A percentile compares a stretch with the other conserved stretches of the same genome.
Evolutionary conservation across 2,113 vertebrate genomes (phyloP).

Genomic region (Leptobrachium leishanense): DNA sequence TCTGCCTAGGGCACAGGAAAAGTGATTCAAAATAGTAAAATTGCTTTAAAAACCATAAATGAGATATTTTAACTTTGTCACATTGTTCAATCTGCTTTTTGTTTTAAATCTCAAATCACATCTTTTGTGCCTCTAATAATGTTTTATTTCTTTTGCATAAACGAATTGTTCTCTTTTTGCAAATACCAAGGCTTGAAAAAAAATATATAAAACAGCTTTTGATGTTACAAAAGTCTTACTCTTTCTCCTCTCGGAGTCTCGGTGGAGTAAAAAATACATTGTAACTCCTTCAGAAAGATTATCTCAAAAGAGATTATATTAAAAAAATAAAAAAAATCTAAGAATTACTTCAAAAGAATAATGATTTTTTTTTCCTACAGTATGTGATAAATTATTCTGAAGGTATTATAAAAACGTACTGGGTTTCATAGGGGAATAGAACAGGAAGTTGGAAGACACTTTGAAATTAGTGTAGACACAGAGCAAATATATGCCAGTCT

Average conservation of each 20-base stretch:
- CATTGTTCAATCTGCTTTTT: conserved; percentile 44
- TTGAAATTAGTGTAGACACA: conserved; percentile 63
- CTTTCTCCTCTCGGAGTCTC: conserved; percentile 63
- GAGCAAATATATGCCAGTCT: conserved; percentile 30
- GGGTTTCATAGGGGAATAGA: conserved; percentile 60
- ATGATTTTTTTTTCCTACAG: conserved; percentile 71
- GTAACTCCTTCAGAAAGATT: conserved; percentile 67
- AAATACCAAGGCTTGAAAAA: conserved; percentile 57
- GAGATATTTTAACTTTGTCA: conserved; percentile 49
- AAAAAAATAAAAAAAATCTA: conserved; percentile 80
- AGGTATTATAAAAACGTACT: conserved; percentile 71
- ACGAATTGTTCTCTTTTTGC: conserved; percentile 49
- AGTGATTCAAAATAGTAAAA: conserved; percentile 42
- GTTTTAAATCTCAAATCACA: conserved; percentile 32
- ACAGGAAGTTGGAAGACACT: conserved; percentile 59
- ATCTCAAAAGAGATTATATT: conserved; percentile 71
- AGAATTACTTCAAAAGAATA: conserved; percentile 78
- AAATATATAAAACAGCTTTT: conserved; percentile 54
- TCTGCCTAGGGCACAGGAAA: conserved; percentile 38
- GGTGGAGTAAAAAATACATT: conserved; percentile 63
- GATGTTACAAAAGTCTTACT: conserved; percentile 57
- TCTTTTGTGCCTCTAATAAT: conserved; percentile 29
- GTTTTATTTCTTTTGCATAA: conserved; percentile 51
- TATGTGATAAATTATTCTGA: conserved; percentile 76
- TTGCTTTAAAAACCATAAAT: conserved; percentile 38